Percentiles rank a stretch among this genome's conserved stretches.
These are phyloP conservation scores for Acomys russatus DNA, from an alignment of 2,797 vertebrate genomes.

Conservation along the genomic window DNA sequence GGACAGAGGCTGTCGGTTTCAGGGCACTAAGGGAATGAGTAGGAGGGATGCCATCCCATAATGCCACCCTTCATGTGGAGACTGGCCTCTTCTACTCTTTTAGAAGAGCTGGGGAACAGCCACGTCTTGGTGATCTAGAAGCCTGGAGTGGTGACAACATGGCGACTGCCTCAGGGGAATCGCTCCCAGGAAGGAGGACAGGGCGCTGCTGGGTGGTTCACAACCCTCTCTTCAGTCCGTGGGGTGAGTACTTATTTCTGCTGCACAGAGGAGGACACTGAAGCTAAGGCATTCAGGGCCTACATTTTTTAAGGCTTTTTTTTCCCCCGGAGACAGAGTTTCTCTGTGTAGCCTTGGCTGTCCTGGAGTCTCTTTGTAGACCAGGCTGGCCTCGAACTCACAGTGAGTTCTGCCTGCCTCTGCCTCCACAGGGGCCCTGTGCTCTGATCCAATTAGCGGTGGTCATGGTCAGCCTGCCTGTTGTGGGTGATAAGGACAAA, in stretches of 20 bases:
- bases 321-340: too few relatives aligned
- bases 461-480: not conserved
- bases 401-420: too few relatives aligned
- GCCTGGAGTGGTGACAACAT: not conserved
- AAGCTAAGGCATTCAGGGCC: not conserved
- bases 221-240: not conserved
- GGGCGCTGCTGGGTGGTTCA: not conserved
- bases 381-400: too few relatives aligned
- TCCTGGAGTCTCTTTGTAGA: too few relatives aligned
- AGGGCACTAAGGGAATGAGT: not conserved
- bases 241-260: not conserved
- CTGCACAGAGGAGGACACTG: not conserved
- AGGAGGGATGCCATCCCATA: fast-evolving
- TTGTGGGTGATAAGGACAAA: too few relatives aligned
- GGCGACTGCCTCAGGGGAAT: not conserved
- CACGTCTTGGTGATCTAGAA: not conserved
- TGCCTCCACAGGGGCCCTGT: not conserved
- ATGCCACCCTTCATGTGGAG: not conserved
- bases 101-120: not conserved
- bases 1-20: not conserved
- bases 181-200: not conserved
- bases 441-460: not conserved
- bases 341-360: too few relatives aligned
- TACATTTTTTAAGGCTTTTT: not conserved
- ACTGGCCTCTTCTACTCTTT: not conserved